These are phyloP conservation scores for Grammomys surdaster DNA, from an alignment of 2,113 vertebrate genomes.

Conservation along the genomic window DNA sequence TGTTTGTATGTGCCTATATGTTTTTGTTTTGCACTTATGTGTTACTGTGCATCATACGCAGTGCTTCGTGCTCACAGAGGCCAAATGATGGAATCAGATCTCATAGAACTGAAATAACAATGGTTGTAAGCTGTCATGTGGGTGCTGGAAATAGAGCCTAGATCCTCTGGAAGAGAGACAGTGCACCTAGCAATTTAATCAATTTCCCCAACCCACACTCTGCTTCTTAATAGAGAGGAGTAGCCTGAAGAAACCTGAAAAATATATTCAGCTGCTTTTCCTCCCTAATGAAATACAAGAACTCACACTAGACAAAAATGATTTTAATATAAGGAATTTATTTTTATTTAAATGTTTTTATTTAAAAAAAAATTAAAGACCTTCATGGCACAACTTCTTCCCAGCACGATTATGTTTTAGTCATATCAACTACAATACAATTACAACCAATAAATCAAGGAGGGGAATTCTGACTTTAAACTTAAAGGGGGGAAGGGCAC, in stretches of 20 bases:
- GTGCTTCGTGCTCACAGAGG: background rate
- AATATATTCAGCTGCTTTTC: background rate
- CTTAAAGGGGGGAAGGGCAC: conserved; percentile 45
- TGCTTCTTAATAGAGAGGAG: background rate
- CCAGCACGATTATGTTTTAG: conserved; percentile 83
- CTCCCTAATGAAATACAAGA: conserved; percentile 37
- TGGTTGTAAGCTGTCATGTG: background rate
- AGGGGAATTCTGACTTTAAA: conserved; percentile 69
- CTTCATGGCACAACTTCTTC: conserved; percentile 85
- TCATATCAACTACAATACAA: conserved; percentile 81
- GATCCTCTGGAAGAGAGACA: background rate
- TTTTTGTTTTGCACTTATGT: too few relatives aligned
- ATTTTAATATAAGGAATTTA: background rate
- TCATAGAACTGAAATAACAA: background rate
- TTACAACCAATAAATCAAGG: conserved; percentile 81
- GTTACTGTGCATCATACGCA: background rate
- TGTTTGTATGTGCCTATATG: too few relatives aligned
- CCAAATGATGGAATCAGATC: background rate
- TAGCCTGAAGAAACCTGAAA: background rate
- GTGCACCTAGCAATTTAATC: background rate
- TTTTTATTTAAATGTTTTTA: conserved; percentile 81
- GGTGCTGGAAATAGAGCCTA: background rate
- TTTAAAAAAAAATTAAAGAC: conserved; percentile 80
- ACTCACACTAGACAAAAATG: conserved; percentile 47
- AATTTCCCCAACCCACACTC: background rate